These are phyloP conservation scores for Eurytoma californica DNA, from an alignment of 2,888 invertebrate genomes.

Conservation along the genomic window DNA sequence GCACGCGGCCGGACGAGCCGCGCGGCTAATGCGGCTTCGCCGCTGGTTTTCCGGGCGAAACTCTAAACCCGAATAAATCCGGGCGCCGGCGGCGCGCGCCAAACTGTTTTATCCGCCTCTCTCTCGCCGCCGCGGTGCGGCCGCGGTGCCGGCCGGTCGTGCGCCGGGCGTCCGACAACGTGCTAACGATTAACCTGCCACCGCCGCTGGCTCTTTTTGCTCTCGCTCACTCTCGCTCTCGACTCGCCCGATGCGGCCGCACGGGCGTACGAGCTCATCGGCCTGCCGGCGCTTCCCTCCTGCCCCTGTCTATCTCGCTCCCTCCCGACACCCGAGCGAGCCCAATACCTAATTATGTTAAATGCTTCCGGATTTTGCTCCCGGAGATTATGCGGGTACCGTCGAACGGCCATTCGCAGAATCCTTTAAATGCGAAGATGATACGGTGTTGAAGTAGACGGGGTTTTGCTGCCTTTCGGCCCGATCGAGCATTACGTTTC, in stretches of 20 bases:
- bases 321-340: conserved; percentile 49
- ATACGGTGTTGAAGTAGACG: background rate
- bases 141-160: no score
- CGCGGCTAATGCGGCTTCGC: conserved; percentile 58
- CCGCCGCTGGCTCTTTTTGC: conserved; percentile 49
- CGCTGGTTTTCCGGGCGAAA: conserved; percentile 60
- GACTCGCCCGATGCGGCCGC: no score
- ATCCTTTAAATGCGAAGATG: conserved; percentile 2
- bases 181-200: conserved; percentile 70
- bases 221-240: conserved; percentile 17
- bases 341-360: conserved; percentile 74
- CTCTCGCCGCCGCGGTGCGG: no score
- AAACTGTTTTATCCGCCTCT: conserved; percentile 68
- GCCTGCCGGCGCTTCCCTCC: no score
- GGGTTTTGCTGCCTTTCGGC: no score
- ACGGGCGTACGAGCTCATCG: no score
- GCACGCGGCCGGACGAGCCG: conserved; percentile 49
- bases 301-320: no score
- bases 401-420: background rate
- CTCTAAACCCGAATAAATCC: conserved; percentile 60
- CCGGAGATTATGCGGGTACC: conserved; percentile 2
- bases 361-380: conserved; percentile 73
- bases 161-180: conserved; percentile 63
- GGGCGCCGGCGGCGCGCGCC: conserved; percentile 50
- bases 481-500: no score